Base-by-base conservation (phyloP, 2,797 vertebrate species). In the Schizopygopsis malacanthus region DNA sequence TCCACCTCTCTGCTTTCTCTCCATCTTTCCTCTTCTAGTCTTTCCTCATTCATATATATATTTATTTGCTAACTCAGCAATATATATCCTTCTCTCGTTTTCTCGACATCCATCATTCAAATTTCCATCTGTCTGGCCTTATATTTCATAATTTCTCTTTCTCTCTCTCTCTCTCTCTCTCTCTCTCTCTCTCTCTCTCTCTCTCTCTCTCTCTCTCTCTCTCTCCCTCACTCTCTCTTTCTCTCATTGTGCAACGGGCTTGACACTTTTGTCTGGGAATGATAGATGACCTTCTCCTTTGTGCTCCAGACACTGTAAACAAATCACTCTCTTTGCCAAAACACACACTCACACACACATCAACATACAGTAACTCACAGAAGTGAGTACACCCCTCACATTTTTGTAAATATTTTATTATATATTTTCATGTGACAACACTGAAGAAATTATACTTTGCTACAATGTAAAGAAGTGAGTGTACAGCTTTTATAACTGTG, bases 241-340 rank as follows among this genome's bases (percentile, higher is more conserved):
- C 47, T 77, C 83, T 45, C 75, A 37, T 47, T 79, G 72, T 82
- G 73, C 72, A 65, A 67, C 56, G 52, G 73, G 45, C 84, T 89
- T 84, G 86, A 89, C 87, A 81, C 82, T 82, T 86, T 90, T 89
- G 87, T 88, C 88, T 85, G 80, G 52, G 87, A 84, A 88, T 90
- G 90, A 90, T 90, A 86, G 90, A 89, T 87, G 86, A 83, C 67
- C 65, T 43, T 41, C 78, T 86, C 70, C 39, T 89, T 69, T 81
- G 82, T 87, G 79, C 88, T 88, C 84, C 70, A 85, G 80, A 84
- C 83, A 89, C 88, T 90, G 86, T 90, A 90, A 89, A 84, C 88
- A 78, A 90, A 89, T 90, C 87, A 82, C 85, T 75, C 39, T 59
- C 43, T 71, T 54, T 81, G 54, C 82, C 85, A 88, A 86, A 82